Evolutionary conservation across 2,888 invertebrate genomes (phyloP).

Genomic region (Villa cingulata): DNA sequence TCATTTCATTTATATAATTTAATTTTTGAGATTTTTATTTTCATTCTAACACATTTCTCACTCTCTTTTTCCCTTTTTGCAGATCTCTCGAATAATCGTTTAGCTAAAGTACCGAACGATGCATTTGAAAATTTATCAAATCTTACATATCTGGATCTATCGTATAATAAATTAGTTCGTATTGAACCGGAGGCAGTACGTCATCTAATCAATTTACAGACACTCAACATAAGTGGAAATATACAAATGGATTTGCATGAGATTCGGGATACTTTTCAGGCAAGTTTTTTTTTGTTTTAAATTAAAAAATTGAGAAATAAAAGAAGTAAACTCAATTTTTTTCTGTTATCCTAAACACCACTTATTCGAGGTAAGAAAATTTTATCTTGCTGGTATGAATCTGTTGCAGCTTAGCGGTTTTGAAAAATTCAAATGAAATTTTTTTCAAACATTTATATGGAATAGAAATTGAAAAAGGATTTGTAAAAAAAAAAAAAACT

Average conservation of each 20-base stretch:
- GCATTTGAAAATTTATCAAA: slow-evolving; percentile 60
- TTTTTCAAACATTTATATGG: no score
- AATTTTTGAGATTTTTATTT: no score
- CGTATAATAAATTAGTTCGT: slow-evolving; percentile 59
- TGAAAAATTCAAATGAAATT: no score
- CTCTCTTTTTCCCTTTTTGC: slow-evolving; percentile 7
- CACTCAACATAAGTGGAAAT: slow-evolving; percentile 58
- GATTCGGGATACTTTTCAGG: slow-evolving; percentile 34
- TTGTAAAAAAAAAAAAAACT: no score
- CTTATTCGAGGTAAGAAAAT: no score
- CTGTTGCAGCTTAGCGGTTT: no score
- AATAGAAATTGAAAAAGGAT: no score
- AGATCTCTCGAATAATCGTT: slow-evolving; percentile 55
- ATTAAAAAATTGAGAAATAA: no score
- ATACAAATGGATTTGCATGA: slow-evolving; percentile 32
- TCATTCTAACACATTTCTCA: not conserved
- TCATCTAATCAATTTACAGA: slow-evolving; percentile 39
- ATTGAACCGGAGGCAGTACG: slow-evolving; percentile 45
- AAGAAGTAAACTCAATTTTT: no score
- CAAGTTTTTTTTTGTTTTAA: slow-evolving; percentile 18
- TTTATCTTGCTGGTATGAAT: no score
- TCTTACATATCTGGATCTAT: slow-evolving; percentile 55
- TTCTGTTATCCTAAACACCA: no score
- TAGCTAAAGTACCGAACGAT: slow-evolving; percentile 58
- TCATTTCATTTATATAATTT: not conserved